A percentile compares a stretch with the other conserved stretches of the same genome.
Evolutionary conservation across 2,113 vertebrate species (phyloP).

Genomic region (Sakesphorus luctuosus): DNA sequence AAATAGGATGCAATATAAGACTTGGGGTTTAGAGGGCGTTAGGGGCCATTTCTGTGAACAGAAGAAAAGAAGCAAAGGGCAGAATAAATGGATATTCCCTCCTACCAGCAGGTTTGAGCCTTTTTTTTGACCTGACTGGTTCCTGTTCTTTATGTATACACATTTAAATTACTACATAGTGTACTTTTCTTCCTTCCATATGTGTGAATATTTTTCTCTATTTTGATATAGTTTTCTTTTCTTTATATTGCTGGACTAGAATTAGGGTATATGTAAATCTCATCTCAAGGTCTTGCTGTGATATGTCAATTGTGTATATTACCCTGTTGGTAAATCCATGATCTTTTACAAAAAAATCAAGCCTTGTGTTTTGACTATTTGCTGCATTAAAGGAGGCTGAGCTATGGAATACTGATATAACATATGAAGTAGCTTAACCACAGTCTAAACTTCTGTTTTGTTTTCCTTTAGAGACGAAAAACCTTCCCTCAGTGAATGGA

Average conservation of each 20-base stretch:
- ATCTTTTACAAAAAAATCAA: background rate
- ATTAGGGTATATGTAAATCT: background rate
- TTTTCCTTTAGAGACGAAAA: constrained; percentile 23
- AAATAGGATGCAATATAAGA: background rate
- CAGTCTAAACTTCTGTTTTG: background rate
- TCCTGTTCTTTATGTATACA: background rate
- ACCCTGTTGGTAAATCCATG: background rate
- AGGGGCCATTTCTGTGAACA: background rate
- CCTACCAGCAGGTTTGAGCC: background rate
- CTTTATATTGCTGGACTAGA: background rate
- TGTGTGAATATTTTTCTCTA: background rate
- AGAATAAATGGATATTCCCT: background rate
- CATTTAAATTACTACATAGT: background rate
- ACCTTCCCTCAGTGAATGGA: background rate
- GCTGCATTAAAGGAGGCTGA: background rate
- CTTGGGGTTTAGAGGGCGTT: background rate
- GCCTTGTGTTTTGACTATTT: background rate
- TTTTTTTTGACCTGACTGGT: background rate
- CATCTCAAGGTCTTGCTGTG: background rate
- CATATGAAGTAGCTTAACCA: background rate
- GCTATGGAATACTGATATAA: background rate
- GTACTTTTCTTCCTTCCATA: background rate
- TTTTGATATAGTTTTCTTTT: background rate
- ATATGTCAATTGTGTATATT: background rate
- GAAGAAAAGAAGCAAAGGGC: background rate